Evolutionary conservation across 2,113 vertebrate genomes (phyloP), one percentile per base, ranked within the genome.

Genomic region (Chaetops frenatus): DNA sequence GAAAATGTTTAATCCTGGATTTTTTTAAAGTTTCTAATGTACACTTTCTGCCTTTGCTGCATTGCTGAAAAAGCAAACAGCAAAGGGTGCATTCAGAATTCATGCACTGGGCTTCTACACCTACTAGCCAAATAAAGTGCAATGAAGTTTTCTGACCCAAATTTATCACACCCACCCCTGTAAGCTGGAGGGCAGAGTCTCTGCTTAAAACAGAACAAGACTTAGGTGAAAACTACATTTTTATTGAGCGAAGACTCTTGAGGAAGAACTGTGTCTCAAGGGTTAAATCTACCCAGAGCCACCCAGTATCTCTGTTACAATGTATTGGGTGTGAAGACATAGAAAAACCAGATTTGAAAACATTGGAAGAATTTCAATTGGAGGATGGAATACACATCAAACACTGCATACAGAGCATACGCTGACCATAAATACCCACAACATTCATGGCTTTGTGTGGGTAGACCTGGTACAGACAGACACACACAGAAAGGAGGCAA

Each of bases 301-400:
- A 16, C 42, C 31, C 29, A n/a, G 14, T 5, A 22, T 4, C 47
- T 74, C 67, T 80, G 17, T 31, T 56, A 70, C 23, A 54, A 12
- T 3, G 8, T 11, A 21, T 4, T 47, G 62, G 21, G 31, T 40
- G 25, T 47, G 45, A 64, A 50, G 36, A 36, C 7, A 22, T 6
- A 20, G 3, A 36, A 73, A 45, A 21, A 8, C 2, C 5, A 57
- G 47, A 90, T 40, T 4, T 14, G 27, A 36, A 73, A 94, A 60
- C 23, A 56, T 35, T 1, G 42, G 31, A 54, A 81, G 24, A 35
- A 36, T 10, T 21, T 71, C 0, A 0, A 4, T 27, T 2, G 2
- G 76, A 71, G 22, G 11, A 38, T 13, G 31, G 31, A 31, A 40
- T 15, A 40, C 8, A 21, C 19, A 19, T 1, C 13, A 67, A 82